These are phyloP conservation scores for Odontothrips loti DNA, from an alignment of 2,888 invertebrate genomes.

Conservation along the genomic window DNA sequence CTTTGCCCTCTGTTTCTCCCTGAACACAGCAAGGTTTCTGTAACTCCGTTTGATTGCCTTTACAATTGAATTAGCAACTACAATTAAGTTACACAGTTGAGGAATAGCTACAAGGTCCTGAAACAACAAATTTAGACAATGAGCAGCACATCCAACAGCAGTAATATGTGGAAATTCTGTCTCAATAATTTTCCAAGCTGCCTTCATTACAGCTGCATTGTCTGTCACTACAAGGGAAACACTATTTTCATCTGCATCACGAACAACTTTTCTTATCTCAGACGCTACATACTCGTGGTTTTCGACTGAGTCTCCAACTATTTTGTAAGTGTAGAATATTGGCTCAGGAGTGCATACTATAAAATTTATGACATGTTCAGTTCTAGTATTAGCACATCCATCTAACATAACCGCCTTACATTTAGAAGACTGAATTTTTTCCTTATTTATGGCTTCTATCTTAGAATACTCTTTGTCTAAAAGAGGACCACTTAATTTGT, in stretches of 20 bases:
- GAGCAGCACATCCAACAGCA: neutral
- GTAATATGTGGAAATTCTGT: neutral
- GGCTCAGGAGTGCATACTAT: neutral
- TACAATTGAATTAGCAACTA: neutral
- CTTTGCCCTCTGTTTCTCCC: neutral
- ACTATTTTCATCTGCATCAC: neutral
- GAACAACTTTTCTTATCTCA: neutral
- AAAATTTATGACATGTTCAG: neutral
- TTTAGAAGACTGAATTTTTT: neutral
- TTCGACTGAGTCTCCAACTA: neutral
- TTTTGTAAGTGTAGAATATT: neutral
- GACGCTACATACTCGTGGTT: neutral
- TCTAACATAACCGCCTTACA: neutral
- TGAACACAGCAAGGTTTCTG: neutral
- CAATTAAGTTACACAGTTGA: neutral
- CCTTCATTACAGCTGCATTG: neutral
- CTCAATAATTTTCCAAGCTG: neutral
- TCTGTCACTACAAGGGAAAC: neutral
- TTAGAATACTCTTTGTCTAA: neutral
- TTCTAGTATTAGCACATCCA: neutral
- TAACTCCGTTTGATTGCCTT: neutral
- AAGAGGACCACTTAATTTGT: neutral
- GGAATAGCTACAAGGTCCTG: neutral
- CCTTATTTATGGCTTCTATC: neutral
- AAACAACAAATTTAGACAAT: neutral